Evolutionary conservation across 2,113 vertebrate genomes (phyloP).

Genomic region (Oenanthe oenanthe): DNA sequence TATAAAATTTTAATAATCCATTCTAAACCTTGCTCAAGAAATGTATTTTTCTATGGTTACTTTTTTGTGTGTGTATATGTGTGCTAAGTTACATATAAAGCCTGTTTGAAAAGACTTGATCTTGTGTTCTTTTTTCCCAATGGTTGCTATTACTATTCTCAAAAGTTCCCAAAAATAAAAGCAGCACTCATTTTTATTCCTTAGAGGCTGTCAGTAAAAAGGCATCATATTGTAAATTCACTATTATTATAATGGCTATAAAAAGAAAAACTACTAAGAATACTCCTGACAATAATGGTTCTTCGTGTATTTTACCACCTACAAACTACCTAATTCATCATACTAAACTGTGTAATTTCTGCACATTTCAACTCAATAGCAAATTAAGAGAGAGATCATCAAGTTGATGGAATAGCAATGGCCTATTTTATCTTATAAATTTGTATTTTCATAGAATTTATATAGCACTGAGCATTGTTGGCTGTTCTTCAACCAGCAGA

Average conservation of each 20-base stretch:
- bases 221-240: neutral
- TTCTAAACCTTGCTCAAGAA: neutral
- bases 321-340: neutral
- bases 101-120: neutral
- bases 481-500: neutral
- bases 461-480: neutral
- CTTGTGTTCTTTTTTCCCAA: neutral
- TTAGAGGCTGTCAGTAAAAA: constrained; percentile 12
- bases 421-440: neutral
- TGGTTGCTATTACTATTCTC: neutral
- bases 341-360: neutral
- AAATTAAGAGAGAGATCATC: neutral
- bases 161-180: constrained; percentile 10
- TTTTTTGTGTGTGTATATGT: neutral
- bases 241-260: neutral
- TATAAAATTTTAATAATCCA: neutral
- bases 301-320: neutral
- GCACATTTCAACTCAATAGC: neutral
- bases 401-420: neutral
- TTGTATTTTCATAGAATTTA: neutral
- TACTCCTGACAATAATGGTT: neutral
- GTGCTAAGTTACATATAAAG: neutral
- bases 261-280: constrained; percentile 5
- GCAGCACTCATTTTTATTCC: neutral
- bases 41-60: neutral